phyloP scores from a whole-genome alignment of 2,113 vertebrate species.

The Hyperopisus bebe region DNA sequence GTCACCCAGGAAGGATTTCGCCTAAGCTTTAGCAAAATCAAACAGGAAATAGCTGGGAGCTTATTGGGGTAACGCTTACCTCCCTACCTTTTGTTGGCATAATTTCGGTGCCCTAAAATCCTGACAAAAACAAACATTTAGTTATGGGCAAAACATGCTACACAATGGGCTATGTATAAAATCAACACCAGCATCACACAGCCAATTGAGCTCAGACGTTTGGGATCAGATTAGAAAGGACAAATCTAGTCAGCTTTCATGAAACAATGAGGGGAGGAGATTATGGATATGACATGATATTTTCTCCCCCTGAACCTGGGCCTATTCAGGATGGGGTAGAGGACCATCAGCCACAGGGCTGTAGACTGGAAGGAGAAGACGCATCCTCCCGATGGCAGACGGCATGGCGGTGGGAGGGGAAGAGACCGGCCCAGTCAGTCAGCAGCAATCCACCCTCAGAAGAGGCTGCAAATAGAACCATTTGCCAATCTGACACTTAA shows the following conservation, averaged over 20 bases:
- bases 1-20: neutral
- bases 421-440: conserved; percentile 20
- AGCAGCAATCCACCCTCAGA: conserved; percentile 44
- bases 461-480: conserved; percentile 32
- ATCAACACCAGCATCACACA: neutral
- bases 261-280: conserved; percentile 9
- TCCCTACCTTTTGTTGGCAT: neutral
- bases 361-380: neutral
- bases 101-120: neutral
- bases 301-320: neutral
- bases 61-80: neutral
- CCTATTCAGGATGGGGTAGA: neutral
- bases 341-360: neutral
- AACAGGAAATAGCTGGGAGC: neutral
- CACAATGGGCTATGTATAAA: neutral
- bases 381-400: neutral
- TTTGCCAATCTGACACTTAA: conserved; percentile 35
- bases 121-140: neutral
- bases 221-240: conserved; percentile 4
- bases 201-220: neutral
- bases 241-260: conserved; percentile 12
- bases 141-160: neutral
- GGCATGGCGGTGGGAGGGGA: conserved; percentile 18
- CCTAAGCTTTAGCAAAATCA: neutral
- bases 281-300: neutral